Conservation (phyloP, 2,113 vertebrate genomes). For the Cynopterus brachyotis region DNA sequence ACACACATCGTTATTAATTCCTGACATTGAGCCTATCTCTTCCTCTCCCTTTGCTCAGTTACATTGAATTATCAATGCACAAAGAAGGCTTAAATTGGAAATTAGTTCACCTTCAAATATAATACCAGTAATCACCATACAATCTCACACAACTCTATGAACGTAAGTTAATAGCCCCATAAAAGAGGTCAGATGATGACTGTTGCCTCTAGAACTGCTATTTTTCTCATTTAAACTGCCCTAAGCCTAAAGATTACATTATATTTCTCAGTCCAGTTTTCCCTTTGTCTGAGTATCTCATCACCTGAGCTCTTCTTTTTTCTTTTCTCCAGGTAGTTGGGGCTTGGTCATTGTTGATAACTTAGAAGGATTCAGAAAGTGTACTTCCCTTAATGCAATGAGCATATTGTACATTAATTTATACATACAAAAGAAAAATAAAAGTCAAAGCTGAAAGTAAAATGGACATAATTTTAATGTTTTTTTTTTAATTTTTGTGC, state of each 20-base stretch:
- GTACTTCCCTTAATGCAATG: neutral
- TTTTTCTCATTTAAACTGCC: neutral
- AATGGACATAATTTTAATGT: slow-evolving; percentile 84
- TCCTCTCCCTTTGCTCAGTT: neutral
- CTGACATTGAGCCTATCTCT: neutral
- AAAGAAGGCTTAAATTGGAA: neutral
- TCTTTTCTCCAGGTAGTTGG: neutral
- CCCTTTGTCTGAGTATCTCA: neutral
- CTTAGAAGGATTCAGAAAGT: neutral
- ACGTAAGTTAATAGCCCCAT: neutral
- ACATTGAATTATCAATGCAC: neutral
- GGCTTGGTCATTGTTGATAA: neutral
- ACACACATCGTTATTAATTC: neutral
- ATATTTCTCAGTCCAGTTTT: neutral
- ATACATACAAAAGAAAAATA: slow-evolving; percentile 66
- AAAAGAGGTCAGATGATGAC: neutral
- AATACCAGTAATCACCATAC: neutral
- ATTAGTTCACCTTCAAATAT: neutral
- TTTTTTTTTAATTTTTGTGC: slow-evolving; percentile 92
- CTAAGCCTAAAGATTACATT: neutral
- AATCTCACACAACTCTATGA: neutral
- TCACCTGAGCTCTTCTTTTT: neutral
- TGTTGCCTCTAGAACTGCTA: neutral
- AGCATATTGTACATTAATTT: neutral
- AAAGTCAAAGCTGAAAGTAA: slow-evolving; percentile 83